Base-by-base conservation (phyloP, 92 coral and sea anemone genomes). In the Montipora capitata region DNA sequence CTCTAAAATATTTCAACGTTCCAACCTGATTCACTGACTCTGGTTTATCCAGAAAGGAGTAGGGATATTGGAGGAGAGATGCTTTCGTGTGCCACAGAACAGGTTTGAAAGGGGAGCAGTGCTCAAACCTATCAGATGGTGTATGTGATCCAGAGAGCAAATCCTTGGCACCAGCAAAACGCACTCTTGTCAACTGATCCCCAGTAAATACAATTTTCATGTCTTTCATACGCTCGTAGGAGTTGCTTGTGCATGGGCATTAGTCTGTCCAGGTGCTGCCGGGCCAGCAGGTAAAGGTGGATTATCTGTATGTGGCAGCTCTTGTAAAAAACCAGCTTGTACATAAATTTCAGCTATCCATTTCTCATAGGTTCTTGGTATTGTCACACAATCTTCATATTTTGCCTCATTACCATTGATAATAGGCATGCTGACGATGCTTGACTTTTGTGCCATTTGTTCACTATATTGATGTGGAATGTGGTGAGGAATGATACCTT, bases 41-140 rank as follows among this genome's bases (percentile, higher is more conserved):
- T 70, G 93, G 62, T 42, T 91, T 91, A 89, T 93, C 58, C 6
- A 93, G 92, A 69, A 91, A 88, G 44, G 96, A 88, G 67, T 84
- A 91, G 64, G 93, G 84, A 44, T 83, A 82, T 54, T 87, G 92
- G 70, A 91, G 74, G 40, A 91, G 73, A 42, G 92, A 91, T 42
- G 94, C 94, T 78, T 69, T 27, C 35, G 86, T n/a, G 91, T 81
- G 67, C 85, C 85, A 91, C 94, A 87, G 87, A 44, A 91, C 91
- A 40, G 94, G 94, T 68, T 91, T 91, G 61, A 91, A 91, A 9
- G 88, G 94, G 14, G 94, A 87, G 74, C 91, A 40, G 35, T 27
- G 35, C 35, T 27, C 35, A 27, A 27, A 27, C 35, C 35, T 27
- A 27, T 27, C 35, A 27, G 92, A 82, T 72, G 92, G 75, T 10